Evolutionary conservation across 2,888 invertebrate species (phyloP).

Genomic region (Odontothrips loti): DNA sequence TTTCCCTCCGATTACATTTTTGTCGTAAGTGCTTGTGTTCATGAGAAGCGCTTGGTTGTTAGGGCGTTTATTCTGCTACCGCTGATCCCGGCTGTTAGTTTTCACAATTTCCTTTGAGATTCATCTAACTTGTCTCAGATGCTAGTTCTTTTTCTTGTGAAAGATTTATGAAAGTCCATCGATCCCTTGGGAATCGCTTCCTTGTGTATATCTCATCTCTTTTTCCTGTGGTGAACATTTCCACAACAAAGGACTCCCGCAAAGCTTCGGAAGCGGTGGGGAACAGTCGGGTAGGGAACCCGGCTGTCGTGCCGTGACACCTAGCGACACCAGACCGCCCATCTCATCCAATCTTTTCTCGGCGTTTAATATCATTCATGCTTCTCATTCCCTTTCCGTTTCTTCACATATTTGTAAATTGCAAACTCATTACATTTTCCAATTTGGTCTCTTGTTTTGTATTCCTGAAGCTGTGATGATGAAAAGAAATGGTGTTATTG

Average conservation of each 20-base stretch:
- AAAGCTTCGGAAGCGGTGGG: neutral
- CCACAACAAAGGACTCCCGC: neutral
- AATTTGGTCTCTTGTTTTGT: too few species aligned
- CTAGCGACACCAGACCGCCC: neutral
- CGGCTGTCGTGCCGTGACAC: constrained; percentile 8
- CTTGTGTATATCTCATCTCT: neutral
- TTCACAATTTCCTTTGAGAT: too few species aligned
- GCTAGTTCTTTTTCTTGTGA: neutral
- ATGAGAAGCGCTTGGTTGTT: neutral
- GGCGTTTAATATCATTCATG: too few species aligned
- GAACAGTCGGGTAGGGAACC: constrained; percentile 2
- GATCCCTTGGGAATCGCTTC: neutral
- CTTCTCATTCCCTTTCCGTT: too few species aligned
- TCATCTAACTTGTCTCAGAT: too few species aligned
- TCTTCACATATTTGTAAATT: too few species aligned
- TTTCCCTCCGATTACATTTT: too few species aligned
- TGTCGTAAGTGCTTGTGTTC: too few species aligned
- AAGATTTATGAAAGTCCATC: neutral
- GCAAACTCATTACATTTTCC: too few species aligned
- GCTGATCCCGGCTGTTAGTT: neutral
- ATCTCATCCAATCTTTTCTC: neutral
- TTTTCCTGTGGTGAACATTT: neutral
- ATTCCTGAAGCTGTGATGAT: too few species aligned
- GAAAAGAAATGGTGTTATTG: neutral
- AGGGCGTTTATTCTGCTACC: constrained; percentile 10